Percentiles rank a stretch among this genome's conserved stretches.
These are phyloP conservation scores for Philypnodon macrostomus DNA, from an alignment of 2,797 vertebrate genomes.

Conservation along the genomic window DNA sequence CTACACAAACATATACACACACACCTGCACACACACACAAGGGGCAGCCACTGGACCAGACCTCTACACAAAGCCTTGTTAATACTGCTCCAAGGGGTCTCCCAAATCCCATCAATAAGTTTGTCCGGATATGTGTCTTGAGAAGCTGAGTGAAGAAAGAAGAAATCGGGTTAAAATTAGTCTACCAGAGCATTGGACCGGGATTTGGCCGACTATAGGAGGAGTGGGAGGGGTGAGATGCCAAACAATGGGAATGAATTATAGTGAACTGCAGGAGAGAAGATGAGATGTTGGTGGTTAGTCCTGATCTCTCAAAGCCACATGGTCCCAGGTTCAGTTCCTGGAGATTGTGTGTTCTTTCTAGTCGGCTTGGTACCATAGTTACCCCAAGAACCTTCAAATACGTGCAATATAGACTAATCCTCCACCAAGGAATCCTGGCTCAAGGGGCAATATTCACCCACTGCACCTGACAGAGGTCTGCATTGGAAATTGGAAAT, in stretches of 20 bases:
- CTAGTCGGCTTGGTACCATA: too few species aligned
- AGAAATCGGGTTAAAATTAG: slow-evolving; percentile 46
- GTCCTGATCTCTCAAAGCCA: too few species aligned
- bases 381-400: too few species aligned
- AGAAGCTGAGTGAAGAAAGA: slow-evolving; percentile 55
- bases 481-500: too few species aligned
- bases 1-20: too few species aligned
- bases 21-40: slow-evolving; percentile 58
- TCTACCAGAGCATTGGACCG: slow-evolving; percentile 62
- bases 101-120: slow-evolving; percentile 65
- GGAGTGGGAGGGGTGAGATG: slow-evolving; percentile 47
- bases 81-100: slow-evolving; percentile 54
- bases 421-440: too few species aligned
- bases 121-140: slow-evolving; percentile 65
- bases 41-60: slow-evolving; percentile 70
- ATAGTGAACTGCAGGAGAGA: slow-evolving; percentile 36
- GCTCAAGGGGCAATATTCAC: too few species aligned
- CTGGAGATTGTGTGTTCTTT: too few species aligned
- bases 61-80: slow-evolving; percentile 45
- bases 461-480: too few species aligned
- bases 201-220: slow-evolving; percentile 61
- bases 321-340: too few species aligned
- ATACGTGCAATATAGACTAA: too few species aligned
- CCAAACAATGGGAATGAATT: slow-evolving; percentile 71
- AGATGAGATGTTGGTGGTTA: too few species aligned